These are phyloP conservation scores for Drosophila ohnishii DNA, from an alignment of 1,140 invertebrate genomes.

Conservation along the genomic window DNA sequence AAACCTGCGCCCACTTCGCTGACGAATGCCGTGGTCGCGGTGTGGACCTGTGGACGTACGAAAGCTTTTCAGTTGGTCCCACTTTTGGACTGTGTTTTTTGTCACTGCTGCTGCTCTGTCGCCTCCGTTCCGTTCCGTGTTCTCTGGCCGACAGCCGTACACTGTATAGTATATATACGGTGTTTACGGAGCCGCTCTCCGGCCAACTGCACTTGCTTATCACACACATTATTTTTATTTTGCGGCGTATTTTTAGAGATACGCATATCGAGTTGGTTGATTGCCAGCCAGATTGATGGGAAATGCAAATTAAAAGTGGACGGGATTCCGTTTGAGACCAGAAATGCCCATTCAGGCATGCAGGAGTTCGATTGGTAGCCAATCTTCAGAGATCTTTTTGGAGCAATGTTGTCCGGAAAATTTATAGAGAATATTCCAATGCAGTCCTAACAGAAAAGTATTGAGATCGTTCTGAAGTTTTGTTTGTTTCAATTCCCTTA, in stretches of 20 bases:
- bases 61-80: constrained; percentile 51
- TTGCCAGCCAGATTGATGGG: constrained; percentile 46
- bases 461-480: neutral
- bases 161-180: neutral
- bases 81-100: constrained; percentile 49
- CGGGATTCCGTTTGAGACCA: neutral
- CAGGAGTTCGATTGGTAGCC: constrained; percentile 8
- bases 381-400: neutral
- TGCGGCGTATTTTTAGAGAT: constrained; percentile 49
- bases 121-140: constrained; percentile 33
- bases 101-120: constrained; percentile 41
- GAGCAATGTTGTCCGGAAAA: neutral
- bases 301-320: constrained; percentile 38
- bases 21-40: constrained; percentile 14
- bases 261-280: constrained; percentile 55
- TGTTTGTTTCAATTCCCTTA: neutral
- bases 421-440: neutral
- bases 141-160: constrained; percentile 29
- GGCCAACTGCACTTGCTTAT: constrained; percentile 67
- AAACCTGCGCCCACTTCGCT: constrained; percentile 45
- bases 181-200: constrained; percentile 26
- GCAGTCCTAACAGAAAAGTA: neutral
- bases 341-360: constrained; percentile 1
- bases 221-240: constrained; percentile 50
- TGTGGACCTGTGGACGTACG: constrained; percentile 20